phyloP scores from a whole-genome alignment of 2,888 invertebrate species.

The Macrosoma leucophasiata region DNA sequence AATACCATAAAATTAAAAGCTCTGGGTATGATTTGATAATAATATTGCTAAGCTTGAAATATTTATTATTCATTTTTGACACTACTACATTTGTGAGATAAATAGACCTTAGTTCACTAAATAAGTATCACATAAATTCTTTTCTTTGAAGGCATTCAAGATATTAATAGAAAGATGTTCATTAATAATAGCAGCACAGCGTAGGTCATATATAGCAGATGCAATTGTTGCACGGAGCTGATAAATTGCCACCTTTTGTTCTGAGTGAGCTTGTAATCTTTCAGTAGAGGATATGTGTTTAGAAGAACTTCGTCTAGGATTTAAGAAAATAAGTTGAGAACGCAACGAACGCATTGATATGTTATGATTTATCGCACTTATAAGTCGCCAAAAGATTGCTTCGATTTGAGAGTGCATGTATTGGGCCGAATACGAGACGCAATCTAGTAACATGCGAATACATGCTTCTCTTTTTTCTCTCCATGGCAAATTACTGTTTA shows the following conservation, averaged over 20 bases:
- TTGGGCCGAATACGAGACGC: constrained; percentile 40
- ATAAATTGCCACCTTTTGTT: too few relatives aligned
- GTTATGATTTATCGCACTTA: too few relatives aligned
- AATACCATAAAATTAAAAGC: too few relatives aligned
- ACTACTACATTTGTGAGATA: too few relatives aligned
- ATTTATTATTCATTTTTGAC: too few relatives aligned
- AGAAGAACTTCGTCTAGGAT: too few relatives aligned
- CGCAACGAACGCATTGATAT: too few relatives aligned
- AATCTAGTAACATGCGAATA: constrained; percentile 35
- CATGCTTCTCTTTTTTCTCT: constrained; percentile 33
- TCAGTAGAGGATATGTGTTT: neutral
- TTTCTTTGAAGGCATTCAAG: constrained; percentile 32
- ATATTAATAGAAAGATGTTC: constrained; percentile 32
- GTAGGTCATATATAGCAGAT: constrained; percentile 30
- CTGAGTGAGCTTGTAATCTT: too few relatives aligned
- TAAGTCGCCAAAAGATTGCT: too few relatives aligned
- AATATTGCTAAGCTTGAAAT: too few relatives aligned
- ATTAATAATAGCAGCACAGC: constrained; percentile 38
- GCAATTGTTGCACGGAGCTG: constrained; percentile 33
- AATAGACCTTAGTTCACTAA: too few relatives aligned
- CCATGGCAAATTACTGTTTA: constrained; percentile 30
- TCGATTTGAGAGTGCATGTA: constrained; percentile 39
- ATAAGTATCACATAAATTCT: constrained; percentile 40
- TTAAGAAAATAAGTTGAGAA: constrained; percentile 34
- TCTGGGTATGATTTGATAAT: too few relatives aligned